Conservation (phyloP, 1,140 invertebrate species). For the Drosophila willistoni region DNA sequence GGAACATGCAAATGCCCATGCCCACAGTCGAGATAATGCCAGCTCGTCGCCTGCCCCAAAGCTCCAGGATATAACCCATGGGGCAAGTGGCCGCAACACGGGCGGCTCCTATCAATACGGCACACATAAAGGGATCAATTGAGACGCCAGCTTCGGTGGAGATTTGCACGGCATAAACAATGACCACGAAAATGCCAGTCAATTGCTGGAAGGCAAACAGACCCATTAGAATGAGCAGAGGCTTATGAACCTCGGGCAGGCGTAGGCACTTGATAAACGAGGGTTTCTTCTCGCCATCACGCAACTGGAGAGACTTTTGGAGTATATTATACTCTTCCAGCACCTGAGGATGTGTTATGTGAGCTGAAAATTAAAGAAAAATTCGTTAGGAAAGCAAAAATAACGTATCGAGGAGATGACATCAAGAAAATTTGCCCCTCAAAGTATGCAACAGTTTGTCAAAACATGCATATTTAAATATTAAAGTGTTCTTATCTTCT, state of each 20-base stretch:
- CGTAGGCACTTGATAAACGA: constrained; percentile 57
- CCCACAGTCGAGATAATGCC: constrained; percentile 86
- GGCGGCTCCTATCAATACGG: constrained; percentile 85
- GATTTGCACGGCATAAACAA: constrained; percentile 90
- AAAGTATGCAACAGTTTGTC: too few species aligned
- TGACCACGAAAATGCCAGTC: constrained; percentile 89
- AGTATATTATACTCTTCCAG: constrained; percentile 69
- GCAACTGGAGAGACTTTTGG: constrained; percentile 67
- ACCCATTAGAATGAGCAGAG: constrained; percentile 86
- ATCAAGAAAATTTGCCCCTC: too few species aligned
- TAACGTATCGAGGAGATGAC: constrained; percentile 3
- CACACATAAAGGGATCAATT: constrained; percentile 85
- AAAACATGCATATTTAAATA: too few species aligned
- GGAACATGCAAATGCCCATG: constrained; percentile 86
- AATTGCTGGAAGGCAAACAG: constrained; percentile 92
- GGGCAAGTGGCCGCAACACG: constrained; percentile 85
- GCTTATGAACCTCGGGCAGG: constrained; percentile 85
- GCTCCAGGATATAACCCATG: constrained; percentile 84
- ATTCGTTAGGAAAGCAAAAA: not conserved
- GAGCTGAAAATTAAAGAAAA: constrained; percentile 33
- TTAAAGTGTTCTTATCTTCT: too few species aligned
- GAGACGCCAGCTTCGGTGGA: constrained; percentile 85
- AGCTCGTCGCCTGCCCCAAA: constrained; percentile 85
- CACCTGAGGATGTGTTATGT: constrained; percentile 81
- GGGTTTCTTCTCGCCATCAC: constrained; percentile 62